Base-by-base conservation (phyloP, 1,140 invertebrate species). In the Hirudo medicinalis region DNA sequence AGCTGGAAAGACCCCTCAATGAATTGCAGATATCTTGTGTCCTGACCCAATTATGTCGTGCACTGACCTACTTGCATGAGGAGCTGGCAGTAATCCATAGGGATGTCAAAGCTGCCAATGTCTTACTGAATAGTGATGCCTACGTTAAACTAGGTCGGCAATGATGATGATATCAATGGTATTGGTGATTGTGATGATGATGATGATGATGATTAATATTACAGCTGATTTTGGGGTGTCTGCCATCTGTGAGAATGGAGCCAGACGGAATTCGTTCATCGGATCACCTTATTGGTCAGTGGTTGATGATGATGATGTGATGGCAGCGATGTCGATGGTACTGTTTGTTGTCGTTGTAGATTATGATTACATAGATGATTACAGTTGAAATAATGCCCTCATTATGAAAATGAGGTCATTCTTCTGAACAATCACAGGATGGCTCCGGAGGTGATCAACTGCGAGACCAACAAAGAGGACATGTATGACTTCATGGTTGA, bases 221-320 rank as follows among this genome's bases (percentile, higher is more conserved):
- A 49, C 77, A 97, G 96, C 95, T 81, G 96, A 99, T 84, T 99
- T 99, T 87, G 96, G 96, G 75, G 96, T 99, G 20, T 98, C 94
- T 67, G 95, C 96, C 20, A 96, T 96, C 84, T 97, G 97, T 81
- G 89, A 90, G 76, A 95, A 92, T 11, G 83, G 93, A 63, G 93
- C 97, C 81, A 96, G 94, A 81, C 89, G 97, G 78, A 93, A 97
- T 82, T 97, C 95, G 0, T 99, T 99, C 80, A 99, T 99, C 80
- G 91, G 91, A 54, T 98, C 95, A 25, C 95, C 95, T 27, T 85
- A 85, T 72, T 85, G 84, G 84, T 84, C 77, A 76, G 43, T 8
- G 3, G 43, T 11, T 15, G 13, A 49, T 49, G 13, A 40, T 40
- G 4, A 11, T 40, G 40, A 40, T 40, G 11, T 40, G 11, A 49